Conservation (phyloP, 2,797 vertebrate species). For the Microchirus variegatus region DNA sequence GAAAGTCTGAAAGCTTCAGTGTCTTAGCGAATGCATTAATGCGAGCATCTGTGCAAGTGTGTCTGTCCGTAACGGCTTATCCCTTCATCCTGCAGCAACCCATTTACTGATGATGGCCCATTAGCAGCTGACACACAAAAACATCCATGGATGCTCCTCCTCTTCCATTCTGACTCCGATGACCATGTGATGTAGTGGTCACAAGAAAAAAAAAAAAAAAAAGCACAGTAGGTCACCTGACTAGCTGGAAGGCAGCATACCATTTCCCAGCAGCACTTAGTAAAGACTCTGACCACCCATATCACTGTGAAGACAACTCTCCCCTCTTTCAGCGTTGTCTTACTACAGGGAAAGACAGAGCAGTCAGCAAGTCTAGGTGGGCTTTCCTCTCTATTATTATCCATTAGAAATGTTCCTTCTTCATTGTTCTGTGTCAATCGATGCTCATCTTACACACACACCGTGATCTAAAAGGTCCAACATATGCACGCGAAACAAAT, state of each 20-base stretch:
- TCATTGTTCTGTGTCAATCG: slow-evolving; percentile 30
- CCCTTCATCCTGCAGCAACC: slow-evolving; percentile 55
- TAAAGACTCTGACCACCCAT: slow-evolving; percentile 63
- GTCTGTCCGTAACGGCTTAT: slow-evolving; percentile 44
- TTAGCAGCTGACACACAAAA: slow-evolving; percentile 56
- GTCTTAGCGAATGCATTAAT: slow-evolving; percentile 41
- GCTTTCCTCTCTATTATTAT: slow-evolving; percentile 20
- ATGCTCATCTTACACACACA: neutral
- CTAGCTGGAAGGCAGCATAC: slow-evolving; percentile 56
- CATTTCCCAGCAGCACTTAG: slow-evolving; percentile 75
- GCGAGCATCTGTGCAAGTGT: slow-evolving; percentile 11
- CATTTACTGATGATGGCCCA: slow-evolving; percentile 61
- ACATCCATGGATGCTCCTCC: slow-evolving; percentile 13
- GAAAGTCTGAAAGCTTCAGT: slow-evolving; percentile 32
- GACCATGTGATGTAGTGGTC: slow-evolving; percentile 56
- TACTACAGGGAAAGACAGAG: slow-evolving; percentile 1
- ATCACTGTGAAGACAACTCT: slow-evolving; percentile 48
- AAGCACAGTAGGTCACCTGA: slow-evolving; percentile 57
- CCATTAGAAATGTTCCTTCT: slow-evolving; percentile 58
- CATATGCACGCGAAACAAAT: neutral
- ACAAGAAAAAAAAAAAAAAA: slow-evolving; percentile 48
- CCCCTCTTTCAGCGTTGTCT: neutral
- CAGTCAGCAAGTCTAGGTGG: slow-evolving; percentile 56
- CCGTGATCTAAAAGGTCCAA: too few species aligned
- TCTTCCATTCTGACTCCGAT: neutral